Percentiles rank a stretch among this genome's conserved stretches.
These are phyloP conservation scores for Rhinoderma darwinii DNA, from an alignment of 2,113 vertebrate species.

Conservation along the genomic window DNA sequence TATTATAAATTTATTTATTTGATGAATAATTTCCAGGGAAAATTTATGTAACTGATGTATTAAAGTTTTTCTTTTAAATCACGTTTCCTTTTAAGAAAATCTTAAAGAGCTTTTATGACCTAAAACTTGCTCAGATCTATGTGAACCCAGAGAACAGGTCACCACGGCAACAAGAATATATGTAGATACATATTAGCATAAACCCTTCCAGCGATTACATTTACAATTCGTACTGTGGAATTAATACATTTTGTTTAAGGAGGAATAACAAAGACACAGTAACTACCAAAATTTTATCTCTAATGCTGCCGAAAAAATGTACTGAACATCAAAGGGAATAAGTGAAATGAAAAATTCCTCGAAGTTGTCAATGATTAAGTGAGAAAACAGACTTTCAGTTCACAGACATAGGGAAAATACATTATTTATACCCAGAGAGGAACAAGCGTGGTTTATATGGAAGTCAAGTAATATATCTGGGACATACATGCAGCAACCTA, in stretches of 20 bases:
- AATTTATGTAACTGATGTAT: not conserved
- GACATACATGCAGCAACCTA: not conserved
- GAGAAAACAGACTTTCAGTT: slow-evolving; percentile 12
- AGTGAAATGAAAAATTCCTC: slow-evolving; percentile 37
- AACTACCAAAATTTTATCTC: slow-evolving; percentile 13
- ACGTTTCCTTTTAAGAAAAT: slow-evolving; percentile 19
- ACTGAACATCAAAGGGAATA: slow-evolving; percentile 45
- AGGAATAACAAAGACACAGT: slow-evolving; percentile 40
- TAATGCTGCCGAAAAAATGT: not conserved
- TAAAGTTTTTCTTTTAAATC: not conserved
- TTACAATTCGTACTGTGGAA: slow-evolving; percentile 48
- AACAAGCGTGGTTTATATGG: not conserved
- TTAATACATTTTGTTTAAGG: slow-evolving; percentile 54
- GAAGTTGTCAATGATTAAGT: slow-evolving; percentile 45
- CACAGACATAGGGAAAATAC: not conserved
- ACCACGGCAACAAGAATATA: slow-evolving; percentile 53
- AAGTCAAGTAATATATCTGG: not conserved
- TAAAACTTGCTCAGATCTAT: slow-evolving; percentile 27
- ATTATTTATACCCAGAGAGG: not conserved
- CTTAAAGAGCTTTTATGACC: slow-evolving; percentile 27
- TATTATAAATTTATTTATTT: not conserved
- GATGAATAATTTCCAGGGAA: not conserved
- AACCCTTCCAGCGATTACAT: slow-evolving; percentile 53
- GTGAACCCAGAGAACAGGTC: slow-evolving; percentile 45
- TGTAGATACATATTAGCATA: slow-evolving; percentile 51